Base-by-base conservation (phyloP, 2,888 invertebrate species). In the Phragmatobia fuliginosa region DNA sequence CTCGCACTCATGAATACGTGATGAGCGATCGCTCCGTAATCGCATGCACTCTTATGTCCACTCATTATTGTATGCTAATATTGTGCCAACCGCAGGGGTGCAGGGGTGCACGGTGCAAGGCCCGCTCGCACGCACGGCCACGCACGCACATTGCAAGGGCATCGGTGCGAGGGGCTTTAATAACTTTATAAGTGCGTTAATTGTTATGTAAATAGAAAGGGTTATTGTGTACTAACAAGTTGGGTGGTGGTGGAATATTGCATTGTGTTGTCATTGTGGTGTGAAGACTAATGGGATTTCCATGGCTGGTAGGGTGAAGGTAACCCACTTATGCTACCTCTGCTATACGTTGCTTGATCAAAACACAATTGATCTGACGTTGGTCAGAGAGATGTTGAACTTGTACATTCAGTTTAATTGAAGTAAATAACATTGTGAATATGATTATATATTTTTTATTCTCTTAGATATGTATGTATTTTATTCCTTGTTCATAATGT, bases 61-160 rank as follows among this genome's bases (percentile, higher is more conserved):
- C 67, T 71, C 69, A 67, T 79, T 69, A 69, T 68, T 70, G 60
- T 72, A 76, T 76, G 76, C 73, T 79, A 81, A 76, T 76, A 62
- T 56, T 28, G 45, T 21, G 18, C 25, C 59, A 49, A 52, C 7
- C 14, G 31, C 49, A 31, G 7, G n/a, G 65, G 25, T 16, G 31
- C 11, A n/a, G 10, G 28, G 8, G 18, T 14, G 63, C n/a, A 31
- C 28, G 68, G 49, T 7, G 2, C 38, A 33, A 7, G 33, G 33
- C 1, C 38, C 1, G 14, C 10, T 14, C 11, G 38, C 38, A n/a
- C 2, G 33, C 7, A 7, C 33, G 33, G 33, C 10, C 11, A 59
- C 64, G 52, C 49, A 52, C 36, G 52, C 25, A 32, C 60, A 52
- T 32, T 14, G 63, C 62, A 63, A 11, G 52, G 38, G 33, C 36